These are phyloP conservation scores for Crocidura indochinensis DNA, from an alignment of 2,797 vertebrate genomes.

Conservation along the genomic window DNA sequence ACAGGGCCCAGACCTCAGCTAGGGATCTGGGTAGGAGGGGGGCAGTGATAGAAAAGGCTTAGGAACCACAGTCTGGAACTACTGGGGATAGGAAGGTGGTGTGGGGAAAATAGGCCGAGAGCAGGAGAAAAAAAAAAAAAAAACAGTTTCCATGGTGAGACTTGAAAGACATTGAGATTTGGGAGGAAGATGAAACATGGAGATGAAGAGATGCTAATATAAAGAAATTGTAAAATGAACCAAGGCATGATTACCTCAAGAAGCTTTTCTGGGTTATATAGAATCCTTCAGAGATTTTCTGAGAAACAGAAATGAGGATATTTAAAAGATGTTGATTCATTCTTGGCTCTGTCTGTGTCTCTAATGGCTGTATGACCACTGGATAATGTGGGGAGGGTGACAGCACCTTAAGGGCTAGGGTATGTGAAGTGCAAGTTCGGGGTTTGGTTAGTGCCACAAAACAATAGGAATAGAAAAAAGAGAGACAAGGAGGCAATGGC, in stretches of 20 bases:
- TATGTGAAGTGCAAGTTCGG: no score
- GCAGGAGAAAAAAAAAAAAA: not conserved
- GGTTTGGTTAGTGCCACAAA: no score
- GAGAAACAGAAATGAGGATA: constrained; percentile 39
- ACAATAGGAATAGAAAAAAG: no score
- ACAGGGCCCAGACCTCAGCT: not conserved
- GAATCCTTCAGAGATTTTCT: constrained; percentile 47
- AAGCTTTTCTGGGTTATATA: not conserved
- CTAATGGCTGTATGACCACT: not conserved
- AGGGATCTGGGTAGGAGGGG: not conserved
- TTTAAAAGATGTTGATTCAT: constrained; percentile 31
- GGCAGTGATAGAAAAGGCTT: not conserved
- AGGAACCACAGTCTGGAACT: not conserved
- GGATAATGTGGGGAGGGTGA: not conserved
- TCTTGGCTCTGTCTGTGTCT: not conserved
- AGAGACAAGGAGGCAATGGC: no score
- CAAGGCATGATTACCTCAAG: not conserved
- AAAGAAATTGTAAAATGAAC: no score
- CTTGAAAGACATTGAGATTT: not conserved
- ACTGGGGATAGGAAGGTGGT: no score
- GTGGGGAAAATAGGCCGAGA: no score
- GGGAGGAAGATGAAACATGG: not conserved
- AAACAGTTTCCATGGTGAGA: not conserved
- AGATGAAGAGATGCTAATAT: no score
- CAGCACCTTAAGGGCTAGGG: not conserved